phyloP scores from a whole-genome alignment of 2,888 invertebrate species.

The Callimorpha dominula region DNA sequence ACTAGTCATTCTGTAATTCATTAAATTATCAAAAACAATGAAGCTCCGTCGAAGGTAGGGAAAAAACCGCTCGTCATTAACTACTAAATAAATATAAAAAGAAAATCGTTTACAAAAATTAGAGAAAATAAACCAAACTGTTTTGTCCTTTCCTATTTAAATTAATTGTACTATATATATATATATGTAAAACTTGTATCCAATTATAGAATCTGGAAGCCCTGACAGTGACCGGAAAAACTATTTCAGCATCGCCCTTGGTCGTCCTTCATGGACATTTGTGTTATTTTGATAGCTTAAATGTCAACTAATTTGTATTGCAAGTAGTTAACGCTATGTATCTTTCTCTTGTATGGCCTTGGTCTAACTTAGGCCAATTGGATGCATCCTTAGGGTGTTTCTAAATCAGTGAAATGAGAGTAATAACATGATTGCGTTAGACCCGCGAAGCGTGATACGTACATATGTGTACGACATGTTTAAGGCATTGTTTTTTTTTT shows the following conservation, averaged over 20 bases:
- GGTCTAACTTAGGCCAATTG: slow-evolving; percentile 6
- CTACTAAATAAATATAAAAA: not conserved
- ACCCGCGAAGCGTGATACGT: not conserved
- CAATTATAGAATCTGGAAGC: not conserved
- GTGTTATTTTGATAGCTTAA: slow-evolving; percentile 47
- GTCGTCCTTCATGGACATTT: slow-evolving; percentile 59
- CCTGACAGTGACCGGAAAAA: slow-evolving; percentile 22
- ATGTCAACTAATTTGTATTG: slow-evolving; percentile 27
- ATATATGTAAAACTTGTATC: not conserved
- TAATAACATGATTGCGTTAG: not conserved
- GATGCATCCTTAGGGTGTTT: slow-evolving; percentile 19
- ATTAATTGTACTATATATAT: not conserved
- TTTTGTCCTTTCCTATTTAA: not conserved
- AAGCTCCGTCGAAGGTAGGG: not conserved
- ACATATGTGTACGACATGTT: not conserved
- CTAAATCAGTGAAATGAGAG: not conserved
- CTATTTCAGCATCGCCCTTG: slow-evolving; percentile 52
- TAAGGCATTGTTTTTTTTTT: not conserved
- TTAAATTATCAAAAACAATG: not conserved
- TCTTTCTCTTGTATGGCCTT: not conserved
- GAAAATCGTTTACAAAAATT: too few relatives aligned
- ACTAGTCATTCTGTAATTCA: not conserved
- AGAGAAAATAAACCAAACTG: not conserved
- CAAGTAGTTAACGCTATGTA: slow-evolving; percentile 20
- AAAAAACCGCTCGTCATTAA: not conserved